Conservation (phyloP, 2,113 vertebrate species). For the Erythrolamprus reginae region DNA sequence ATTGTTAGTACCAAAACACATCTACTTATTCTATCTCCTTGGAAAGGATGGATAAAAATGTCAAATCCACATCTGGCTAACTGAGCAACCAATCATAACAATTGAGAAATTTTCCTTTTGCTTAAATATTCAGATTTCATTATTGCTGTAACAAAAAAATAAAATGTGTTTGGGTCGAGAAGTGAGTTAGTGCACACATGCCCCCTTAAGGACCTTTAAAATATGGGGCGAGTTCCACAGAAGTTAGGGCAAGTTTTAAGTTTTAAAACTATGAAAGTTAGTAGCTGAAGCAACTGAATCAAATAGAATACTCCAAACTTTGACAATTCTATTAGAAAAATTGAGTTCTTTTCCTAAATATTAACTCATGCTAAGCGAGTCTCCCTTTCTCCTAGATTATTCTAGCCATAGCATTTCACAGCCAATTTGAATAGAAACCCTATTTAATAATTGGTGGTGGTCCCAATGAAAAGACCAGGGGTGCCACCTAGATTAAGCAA, state of each 20-base stretch:
- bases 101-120: background rate
- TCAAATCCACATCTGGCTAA: background rate
- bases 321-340: background rate
- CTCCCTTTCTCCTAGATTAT: background rate
- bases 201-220: background rate
- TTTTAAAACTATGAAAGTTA: background rate
- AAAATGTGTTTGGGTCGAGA: background rate
- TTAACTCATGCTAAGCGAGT: background rate
- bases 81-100: background rate
- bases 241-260: background rate
- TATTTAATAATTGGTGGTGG: background rate
- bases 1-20: background rate
- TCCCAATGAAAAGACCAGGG: background rate
- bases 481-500: background rate
- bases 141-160: background rate
- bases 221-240: background rate
- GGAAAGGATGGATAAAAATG: background rate
- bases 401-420: background rate
- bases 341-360: background rate
- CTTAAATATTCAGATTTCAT: background rate
- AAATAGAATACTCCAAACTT: background rate
- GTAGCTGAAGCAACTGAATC: background rate
- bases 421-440: background rate
- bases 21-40: background rate
- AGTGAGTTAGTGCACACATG: background rate